Percentiles rank a stretch among this genome's conserved stretches.
Conservation (phyloP, 1,140 invertebrate species). For the Onthophagus taurus region DNA sequence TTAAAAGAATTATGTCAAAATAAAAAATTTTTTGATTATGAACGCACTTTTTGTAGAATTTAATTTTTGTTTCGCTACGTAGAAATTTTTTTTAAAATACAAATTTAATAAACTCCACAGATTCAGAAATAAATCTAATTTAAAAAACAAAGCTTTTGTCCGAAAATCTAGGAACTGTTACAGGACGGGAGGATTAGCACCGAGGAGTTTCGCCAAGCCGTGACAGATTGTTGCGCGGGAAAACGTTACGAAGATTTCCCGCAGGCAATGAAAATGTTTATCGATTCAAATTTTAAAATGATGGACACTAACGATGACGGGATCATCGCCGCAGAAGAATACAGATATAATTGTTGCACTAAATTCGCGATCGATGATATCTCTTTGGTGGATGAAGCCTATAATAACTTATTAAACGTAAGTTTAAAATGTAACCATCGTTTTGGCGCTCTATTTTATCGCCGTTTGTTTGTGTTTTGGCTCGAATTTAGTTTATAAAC, state of each 20-base stretch:
- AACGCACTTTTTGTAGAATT: too few relatives aligned
- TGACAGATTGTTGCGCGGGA: constrained; percentile 70
- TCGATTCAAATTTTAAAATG: constrained; percentile 70
- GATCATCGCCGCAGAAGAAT: constrained; percentile 67
- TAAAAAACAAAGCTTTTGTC: constrained; percentile 8
- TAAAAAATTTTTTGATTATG: too few relatives aligned
- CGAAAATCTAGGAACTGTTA: constrained; percentile 31
- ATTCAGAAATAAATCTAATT: background rate
- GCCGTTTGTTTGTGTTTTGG: too few relatives aligned
- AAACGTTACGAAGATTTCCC: constrained; percentile 70
- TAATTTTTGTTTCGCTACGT: too few relatives aligned
- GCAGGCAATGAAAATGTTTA: constrained; percentile 69
- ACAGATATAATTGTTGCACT: constrained; percentile 69
- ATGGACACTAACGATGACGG: constrained; percentile 74
- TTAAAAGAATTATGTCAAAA: too few relatives aligned
- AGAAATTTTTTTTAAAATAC: too few relatives aligned
- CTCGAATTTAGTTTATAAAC: too few relatives aligned
- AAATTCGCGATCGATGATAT: constrained; percentile 67
- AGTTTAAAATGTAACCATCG: too few relatives aligned
- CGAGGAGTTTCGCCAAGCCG: constrained; percentile 72
- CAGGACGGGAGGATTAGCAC: constrained; percentile 71
- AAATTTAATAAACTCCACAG: too few relatives aligned
- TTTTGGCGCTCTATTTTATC: too few relatives aligned
- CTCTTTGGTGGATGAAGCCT: constrained; percentile 64
- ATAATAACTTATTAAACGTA: constrained; percentile 65